A percentile compares a stretch with the other conserved stretches of the same genome.
Conservation (phyloP, 1,140 invertebrate genomes). For the Musca domestica region DNA sequence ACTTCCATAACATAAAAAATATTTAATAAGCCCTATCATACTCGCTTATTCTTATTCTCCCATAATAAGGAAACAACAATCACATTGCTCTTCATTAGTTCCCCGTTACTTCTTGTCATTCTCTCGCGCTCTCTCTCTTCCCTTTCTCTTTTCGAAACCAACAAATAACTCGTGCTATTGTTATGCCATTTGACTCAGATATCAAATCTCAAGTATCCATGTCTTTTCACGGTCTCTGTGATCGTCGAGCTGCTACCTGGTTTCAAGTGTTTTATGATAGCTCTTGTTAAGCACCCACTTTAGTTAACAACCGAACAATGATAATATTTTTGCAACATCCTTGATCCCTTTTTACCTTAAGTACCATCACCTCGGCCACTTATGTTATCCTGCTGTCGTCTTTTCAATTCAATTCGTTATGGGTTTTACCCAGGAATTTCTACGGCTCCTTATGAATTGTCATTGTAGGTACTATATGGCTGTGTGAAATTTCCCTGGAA, state of each 20-base stretch:
- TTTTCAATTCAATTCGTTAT: neutral
- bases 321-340: too few relatives aligned
- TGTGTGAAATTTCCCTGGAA: neutral
- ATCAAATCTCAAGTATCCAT: neutral
- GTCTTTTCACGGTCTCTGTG: too few relatives aligned
- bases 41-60: too few relatives aligned
- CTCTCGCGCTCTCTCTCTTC: neutral
- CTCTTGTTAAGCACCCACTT: neutral
- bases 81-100: too few relatives aligned
- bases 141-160: neutral
- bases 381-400: neutral
- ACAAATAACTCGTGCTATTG: constrained; percentile 3
- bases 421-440: constrained; percentile 4
- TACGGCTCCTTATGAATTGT: constrained; percentile 3
- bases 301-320: too few relatives aligned
- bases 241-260: neutral
- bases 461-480: neutral
- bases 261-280: constrained; percentile 12
- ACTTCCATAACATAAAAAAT: too few relatives aligned
- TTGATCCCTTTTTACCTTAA: too few relatives aligned
- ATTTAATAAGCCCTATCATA: too few relatives aligned
- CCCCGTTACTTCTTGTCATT: too few relatives aligned
- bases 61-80: too few relatives aligned
- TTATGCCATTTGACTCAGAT: neutral
- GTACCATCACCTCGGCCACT: neutral